Base-by-base conservation (phyloP, 2,888 invertebrate species). In the Cephus spinipes region DNA sequence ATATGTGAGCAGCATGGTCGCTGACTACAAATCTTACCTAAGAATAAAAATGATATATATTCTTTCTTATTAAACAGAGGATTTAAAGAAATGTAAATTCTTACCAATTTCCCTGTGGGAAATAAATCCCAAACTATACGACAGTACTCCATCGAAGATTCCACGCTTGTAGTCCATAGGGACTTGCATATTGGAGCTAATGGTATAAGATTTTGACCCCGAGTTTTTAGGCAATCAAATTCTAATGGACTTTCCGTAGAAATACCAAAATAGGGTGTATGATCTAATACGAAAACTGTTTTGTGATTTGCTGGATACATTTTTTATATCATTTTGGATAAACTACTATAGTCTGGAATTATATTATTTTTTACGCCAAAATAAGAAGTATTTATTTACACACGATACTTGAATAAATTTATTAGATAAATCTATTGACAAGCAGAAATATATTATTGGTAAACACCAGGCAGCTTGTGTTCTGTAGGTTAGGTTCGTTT, bases 111-210 rank as follows among this genome's bases (percentile, higher is more conserved):
- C 80, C 96, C 96, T 79, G 95, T 94, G 0, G 98, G 98, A 93
- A 98, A 99, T n/a, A 99, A 93, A 92, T 99, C 99, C 97, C 98
- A 98, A 0, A 98, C 97, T 85, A 99, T 97, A 34, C 99, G 94
- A 87, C 98, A 98, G 90, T 99, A 99, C 92, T 99, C 99, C 79
- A 99, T 94, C 0, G 98, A 96, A 1, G 98, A 96, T 93, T 99
- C 99, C 0, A 99, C 97, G 83, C 97, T 96, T 88, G 97, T 98
- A 0, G 98, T 99, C 99, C 99, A 99, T 77, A 99, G 91, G 0
- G 97, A 96, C 92, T 99, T 99, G 81, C 95, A 95, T 81, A 99
- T 96, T 1, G 98, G 97, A 11, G 96, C 95, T 73, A 97, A 92
- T 1, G 95, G 96, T 77, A 96, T 95, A 85, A 95, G 94, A 76